Conservation (phyloP, 2,888 invertebrate genomes). For the Drosophila macrothrix region DNA sequence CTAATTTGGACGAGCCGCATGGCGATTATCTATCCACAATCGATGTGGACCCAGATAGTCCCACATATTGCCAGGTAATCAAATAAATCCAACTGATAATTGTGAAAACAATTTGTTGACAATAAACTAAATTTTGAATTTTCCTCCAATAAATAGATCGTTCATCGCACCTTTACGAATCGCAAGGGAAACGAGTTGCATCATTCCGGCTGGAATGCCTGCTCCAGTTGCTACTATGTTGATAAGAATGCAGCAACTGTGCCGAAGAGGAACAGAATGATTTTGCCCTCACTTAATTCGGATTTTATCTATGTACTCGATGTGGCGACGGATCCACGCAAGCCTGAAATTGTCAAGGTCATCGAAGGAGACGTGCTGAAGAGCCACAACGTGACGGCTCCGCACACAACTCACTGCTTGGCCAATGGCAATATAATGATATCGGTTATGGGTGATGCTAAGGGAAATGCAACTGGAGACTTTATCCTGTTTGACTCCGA, state of each 20-base stretch:
- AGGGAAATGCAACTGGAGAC: constrained; percentile 94
- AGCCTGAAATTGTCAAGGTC: constrained; percentile 91
- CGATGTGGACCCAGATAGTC: constrained; percentile 95
- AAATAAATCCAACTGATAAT: not conserved
- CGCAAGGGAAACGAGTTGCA: constrained; percentile 94
- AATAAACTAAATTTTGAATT: constrained; percentile 5
- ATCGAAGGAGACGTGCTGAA: constrained; percentile 93
- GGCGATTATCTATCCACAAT: constrained; percentile 96
- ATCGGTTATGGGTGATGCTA: constrained; percentile 95
- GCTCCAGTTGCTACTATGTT: constrained; percentile 93
- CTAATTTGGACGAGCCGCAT: constrained; percentile 88
- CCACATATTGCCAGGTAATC: constrained; percentile 92
- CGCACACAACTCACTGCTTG: constrained; percentile 97
- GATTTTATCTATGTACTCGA: constrained; percentile 94
- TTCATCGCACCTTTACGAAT: constrained; percentile 93
- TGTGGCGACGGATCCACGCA: constrained; percentile 89
- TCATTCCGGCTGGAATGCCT: constrained; percentile 98
- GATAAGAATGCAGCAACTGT: constrained; percentile 83
- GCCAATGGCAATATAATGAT: constrained; percentile 97
- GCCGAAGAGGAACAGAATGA: constrained; percentile 90
- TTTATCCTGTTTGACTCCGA: constrained; percentile 94
- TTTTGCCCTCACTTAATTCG: constrained; percentile 93
- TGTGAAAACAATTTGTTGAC: not conserved
- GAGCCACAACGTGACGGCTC: constrained; percentile 91
- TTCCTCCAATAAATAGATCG: constrained; percentile 88